These are phyloP conservation scores for Actinernus sp. DNA, from an alignment of 92 coral and sea anemone genomes.

Conservation along the genomic window DNA sequence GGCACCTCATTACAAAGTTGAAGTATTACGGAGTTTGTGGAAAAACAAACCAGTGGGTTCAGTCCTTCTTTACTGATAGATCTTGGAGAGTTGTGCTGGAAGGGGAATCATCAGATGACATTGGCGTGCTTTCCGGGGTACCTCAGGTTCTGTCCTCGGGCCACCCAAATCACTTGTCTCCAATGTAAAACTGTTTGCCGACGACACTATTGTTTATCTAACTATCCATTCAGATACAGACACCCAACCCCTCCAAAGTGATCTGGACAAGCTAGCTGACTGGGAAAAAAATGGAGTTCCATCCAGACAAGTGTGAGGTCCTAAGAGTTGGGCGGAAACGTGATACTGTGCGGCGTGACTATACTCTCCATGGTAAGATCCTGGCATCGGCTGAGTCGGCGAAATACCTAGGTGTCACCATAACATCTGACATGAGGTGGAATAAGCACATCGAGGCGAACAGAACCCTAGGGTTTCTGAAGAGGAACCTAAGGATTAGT, in stretches of 20 bases:
- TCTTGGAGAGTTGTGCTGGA: conserved; percentile 2
- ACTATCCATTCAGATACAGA: too few species aligned
- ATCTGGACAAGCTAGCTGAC: too few species aligned
- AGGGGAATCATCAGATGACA: too few species aligned
- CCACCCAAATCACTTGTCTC: conserved; percentile 2
- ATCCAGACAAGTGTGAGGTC: too few species aligned
- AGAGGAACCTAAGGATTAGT: conserved; percentile 1
- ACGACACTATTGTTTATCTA: not conserved
- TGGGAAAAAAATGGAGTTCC: too few species aligned
- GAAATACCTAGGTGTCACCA: conserved; percentile 46
- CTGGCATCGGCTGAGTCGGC: conserved; percentile 19
- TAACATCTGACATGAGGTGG: conserved; percentile 41
- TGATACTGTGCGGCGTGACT: too few species aligned
- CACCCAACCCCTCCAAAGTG: too few species aligned
- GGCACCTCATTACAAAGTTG: not conserved
- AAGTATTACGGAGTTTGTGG: conserved; percentile 7
- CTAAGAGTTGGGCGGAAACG: too few species aligned
- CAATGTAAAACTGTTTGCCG: conserved; percentile 1
- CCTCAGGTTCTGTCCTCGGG: not conserved
- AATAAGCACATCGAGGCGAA: conserved; percentile 33
- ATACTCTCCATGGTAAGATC: too few species aligned
- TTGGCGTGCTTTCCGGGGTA: too few species aligned
- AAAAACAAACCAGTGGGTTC: too few species aligned
- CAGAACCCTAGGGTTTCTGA: conserved; percentile 18
- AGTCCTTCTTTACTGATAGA: conserved; percentile 9